Conservation (phyloP, 2,797 vertebrate species). For the Leuciscus waleckii region DNA sequence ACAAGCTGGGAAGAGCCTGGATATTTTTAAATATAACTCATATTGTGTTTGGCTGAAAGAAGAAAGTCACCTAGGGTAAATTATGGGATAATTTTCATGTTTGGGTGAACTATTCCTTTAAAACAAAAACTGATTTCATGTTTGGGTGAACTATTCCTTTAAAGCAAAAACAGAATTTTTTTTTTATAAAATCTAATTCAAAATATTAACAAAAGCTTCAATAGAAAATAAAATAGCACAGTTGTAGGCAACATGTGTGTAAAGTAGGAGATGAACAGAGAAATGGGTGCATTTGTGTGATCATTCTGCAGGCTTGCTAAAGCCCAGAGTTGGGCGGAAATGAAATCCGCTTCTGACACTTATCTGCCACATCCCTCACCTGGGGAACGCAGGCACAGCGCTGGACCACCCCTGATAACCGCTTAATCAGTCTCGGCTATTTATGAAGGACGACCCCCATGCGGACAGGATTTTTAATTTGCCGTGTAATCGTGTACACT, state of each 20-base stretch:
- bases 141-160: neutral
- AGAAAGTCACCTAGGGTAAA: no score
- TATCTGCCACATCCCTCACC: constrained; percentile 77
- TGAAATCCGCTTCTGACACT: constrained; percentile 80
- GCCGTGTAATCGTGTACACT: constrained; percentile 89
- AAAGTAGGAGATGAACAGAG: neutral
- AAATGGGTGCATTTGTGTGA: constrained; percentile 10
- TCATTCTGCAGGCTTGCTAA: constrained; percentile 10
- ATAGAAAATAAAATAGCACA: neutral
- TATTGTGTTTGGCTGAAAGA: no score
- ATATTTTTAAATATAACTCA: no score
- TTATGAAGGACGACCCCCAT: constrained; percentile 89
- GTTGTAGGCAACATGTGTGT: neutral
- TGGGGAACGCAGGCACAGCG: constrained; percentile 74
- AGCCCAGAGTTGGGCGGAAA: constrained; percentile 65
- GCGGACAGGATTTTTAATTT: constrained; percentile 89
- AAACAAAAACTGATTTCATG: no score
- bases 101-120: no score
- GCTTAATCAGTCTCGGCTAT: constrained; percentile 87
- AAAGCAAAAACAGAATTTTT: neutral
- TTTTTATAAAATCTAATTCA: neutral
- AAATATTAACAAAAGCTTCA: neutral
- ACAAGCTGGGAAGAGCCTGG: no score
- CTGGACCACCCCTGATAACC: constrained; percentile 82
- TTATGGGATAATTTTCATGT: no score